Percentiles rank a stretch among this genome's conserved stretches.
phyloP scores from a whole-genome alignment of 2,113 vertebrate genomes.

The Riparia riparia region DNA sequence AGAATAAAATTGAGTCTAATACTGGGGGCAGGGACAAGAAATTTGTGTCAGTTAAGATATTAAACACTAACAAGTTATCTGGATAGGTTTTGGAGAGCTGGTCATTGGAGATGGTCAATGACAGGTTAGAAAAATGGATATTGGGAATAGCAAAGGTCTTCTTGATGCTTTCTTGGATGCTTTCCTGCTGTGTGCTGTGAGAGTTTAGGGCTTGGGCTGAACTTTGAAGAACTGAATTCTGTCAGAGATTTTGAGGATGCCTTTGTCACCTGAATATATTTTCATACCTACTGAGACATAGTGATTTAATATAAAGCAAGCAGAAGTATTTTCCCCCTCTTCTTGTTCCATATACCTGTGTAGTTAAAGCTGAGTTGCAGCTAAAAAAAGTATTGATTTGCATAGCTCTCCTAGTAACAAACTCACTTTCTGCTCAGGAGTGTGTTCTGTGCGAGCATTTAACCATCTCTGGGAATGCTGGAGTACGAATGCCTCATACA shows the following conservation, averaged over 20 bases:
- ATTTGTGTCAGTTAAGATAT: background rate
- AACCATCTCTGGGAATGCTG: background rate
- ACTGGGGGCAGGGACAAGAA: background rate
- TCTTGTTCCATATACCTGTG: background rate
- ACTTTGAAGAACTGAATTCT: background rate
- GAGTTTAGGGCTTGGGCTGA: background rate
- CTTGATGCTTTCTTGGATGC: background rate
- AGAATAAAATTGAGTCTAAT: background rate
- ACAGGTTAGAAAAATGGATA: background rate
- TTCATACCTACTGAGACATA: background rate
- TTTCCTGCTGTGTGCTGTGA: background rate
- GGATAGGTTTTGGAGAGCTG: background rate
- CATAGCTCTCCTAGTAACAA: background rate
- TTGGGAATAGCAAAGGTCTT: background rate
- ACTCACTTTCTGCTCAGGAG: background rate
- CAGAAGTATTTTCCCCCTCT: background rate
- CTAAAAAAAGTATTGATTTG: background rate
- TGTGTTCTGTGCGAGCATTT: background rate
- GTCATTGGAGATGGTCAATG: background rate
- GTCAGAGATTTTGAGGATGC: background rate
- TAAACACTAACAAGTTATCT: background rate
- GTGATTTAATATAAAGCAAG: background rate
- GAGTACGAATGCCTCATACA: background rate
- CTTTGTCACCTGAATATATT: background rate
- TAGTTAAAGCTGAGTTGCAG: background rate